Conservation (phyloP, 2,888 invertebrate genomes). For the Pantelozetes paolii region DNA sequence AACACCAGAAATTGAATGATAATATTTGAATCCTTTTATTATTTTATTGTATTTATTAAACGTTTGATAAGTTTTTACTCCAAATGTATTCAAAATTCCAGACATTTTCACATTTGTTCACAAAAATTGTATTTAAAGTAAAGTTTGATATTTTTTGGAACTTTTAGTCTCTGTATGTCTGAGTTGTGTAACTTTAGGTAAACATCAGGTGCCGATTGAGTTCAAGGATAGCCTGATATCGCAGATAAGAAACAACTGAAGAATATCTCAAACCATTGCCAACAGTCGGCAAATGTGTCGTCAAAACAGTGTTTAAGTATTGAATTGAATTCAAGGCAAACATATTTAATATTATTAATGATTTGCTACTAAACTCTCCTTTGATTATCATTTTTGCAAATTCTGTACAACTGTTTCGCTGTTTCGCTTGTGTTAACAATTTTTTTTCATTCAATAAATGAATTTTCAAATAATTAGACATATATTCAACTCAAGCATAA, state of each 20-base stretch:
- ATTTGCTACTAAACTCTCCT: no score
- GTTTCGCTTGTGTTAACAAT: no score
- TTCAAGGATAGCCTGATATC: conserved; percentile 28
- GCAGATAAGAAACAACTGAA: conserved; percentile 18
- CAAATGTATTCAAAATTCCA: background rate
- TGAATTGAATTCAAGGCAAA: no score
- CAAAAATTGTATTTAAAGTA: background rate
- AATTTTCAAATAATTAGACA: no score
- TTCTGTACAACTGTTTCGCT: no score
- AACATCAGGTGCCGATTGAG: conserved; percentile 24
- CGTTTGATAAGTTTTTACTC: background rate
- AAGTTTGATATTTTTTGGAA: background rate
- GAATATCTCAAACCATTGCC: background rate
- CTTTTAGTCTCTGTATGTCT: background rate
- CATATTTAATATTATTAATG: no score
- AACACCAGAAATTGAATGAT: conserved; percentile 26
- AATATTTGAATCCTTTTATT: conserved; percentile 2
- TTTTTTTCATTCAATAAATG: no score
- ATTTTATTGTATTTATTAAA: background rate
- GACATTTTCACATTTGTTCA: conserved; percentile 2
- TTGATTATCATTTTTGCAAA: no score
- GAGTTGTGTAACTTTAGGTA: background rate
- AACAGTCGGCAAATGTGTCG: background rate
- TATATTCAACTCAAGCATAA: no score
- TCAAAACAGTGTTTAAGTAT: no score